phyloP scores from a whole-genome alignment of 2,888 invertebrate species.

The Aphodius granarius region DNA sequence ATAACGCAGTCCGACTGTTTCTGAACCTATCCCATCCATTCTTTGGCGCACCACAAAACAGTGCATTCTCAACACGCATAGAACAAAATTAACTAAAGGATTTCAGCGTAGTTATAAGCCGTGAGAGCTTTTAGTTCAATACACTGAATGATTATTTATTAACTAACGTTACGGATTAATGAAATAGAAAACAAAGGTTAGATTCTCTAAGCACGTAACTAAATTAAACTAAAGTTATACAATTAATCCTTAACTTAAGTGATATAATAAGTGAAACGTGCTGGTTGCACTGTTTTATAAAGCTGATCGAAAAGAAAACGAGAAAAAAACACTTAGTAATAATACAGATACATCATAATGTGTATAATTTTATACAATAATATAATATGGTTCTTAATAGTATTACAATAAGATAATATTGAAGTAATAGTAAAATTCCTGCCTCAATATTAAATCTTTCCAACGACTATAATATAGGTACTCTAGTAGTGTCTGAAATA shows the following conservation, averaged over 20 bases:
- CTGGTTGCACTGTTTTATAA: constrained; percentile 29
- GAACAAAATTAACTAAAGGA: background rate
- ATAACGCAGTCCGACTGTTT: background rate
- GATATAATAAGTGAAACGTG: constrained; percentile 4
- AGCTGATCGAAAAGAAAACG: constrained; percentile 13
- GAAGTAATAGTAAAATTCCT: constrained; percentile 46
- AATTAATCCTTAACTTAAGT: background rate
- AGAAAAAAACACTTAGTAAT: background rate
- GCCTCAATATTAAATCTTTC: constrained; percentile 33
- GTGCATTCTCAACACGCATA: constrained; percentile 26
- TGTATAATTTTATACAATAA: constrained; percentile 2
- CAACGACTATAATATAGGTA: constrained; percentile 51
- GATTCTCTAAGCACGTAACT: background rate
- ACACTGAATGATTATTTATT: constrained; percentile 11
- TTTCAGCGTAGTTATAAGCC: constrained; percentile 2
- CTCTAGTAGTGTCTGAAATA: constrained; percentile 50
- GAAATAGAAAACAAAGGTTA: background rate
- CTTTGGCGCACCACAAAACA: constrained; percentile 30
- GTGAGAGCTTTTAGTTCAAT: background rate
- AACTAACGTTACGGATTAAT: background rate
- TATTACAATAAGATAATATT: constrained; percentile 54
- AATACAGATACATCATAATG: background rate
- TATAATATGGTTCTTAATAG: constrained; percentile 45
- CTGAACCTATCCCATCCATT: constrained; percentile 46
- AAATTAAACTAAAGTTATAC: constrained; percentile 7